Evolutionary conservation across 2,888 invertebrate species (phyloP), one percentile per base, ranked within the genome.

Genomic region (Lasioglossum marginatum): DNA sequence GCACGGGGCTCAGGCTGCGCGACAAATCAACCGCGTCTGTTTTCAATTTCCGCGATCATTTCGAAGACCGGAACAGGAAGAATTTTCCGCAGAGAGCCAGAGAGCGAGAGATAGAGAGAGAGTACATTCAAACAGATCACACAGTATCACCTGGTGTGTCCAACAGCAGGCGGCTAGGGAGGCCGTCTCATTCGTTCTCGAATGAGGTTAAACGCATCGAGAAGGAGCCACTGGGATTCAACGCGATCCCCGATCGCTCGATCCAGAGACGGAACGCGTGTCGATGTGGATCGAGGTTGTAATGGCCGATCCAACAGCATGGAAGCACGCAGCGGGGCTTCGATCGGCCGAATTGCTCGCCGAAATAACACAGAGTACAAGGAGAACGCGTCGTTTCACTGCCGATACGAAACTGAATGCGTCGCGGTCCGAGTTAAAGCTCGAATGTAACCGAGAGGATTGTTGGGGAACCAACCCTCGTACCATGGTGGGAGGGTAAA

Each of bases 381-480:
- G 40, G 73, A 48, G 74, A 52, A 82, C 83, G 85, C 84, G 85
- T 70, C 88, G 79, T 82, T 89, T 87, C 83, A 77, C 88, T 78
- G 87, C 82, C 89, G 91, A 89, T 85, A 88, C 82, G 88, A 78
- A 89, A 92, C 91, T 91, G 90, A 91, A 89, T 87, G 91, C 87
- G 87, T 83, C 89, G 85, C 85, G 90, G 87, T 84, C 85, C 88
- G 90, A 87, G 90, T 81, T 86, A 66, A 81, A 81, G 88, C 88
- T 88, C 88, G 89, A 91, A 90, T 89, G 91, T 91, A 91, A 91
- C 91, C 88, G 91, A 88, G 92, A 84, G 88, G 89, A 92, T 89
- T 86, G 90, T 87, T 89, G 91, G 92, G 92, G 91, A 92, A 86
- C 93, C 93, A 93, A 93, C 94, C 94, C 93, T 93, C 89, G 89